phyloP scores from a whole-genome alignment of 2,113 vertebrate species.

The Neodontobutis hainanensis region DNA sequence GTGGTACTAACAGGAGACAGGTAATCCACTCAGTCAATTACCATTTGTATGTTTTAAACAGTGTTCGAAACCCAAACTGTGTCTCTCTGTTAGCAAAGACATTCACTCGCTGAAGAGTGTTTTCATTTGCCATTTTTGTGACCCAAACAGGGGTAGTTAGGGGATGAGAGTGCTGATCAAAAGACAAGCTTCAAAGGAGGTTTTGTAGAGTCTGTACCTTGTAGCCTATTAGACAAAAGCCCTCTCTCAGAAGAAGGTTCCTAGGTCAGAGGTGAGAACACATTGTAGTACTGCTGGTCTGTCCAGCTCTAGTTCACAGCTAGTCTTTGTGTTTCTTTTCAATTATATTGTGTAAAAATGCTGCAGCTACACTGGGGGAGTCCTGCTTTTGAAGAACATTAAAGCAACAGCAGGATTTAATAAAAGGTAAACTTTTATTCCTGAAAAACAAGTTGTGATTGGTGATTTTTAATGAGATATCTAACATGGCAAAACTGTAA shows the following conservation, averaged over 20 bases:
- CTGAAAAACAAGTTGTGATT: conserved; percentile 3
- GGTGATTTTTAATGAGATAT: conserved; percentile 5
- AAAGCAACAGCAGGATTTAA: background rate
- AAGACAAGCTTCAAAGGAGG: conserved; percentile 78
- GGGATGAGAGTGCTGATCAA: conserved; percentile 72
- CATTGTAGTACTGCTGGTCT: conserved; percentile 46
- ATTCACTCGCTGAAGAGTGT: conserved; percentile 50
- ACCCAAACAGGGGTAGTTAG: conserved; percentile 53
- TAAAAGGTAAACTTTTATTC: conserved; percentile 9
- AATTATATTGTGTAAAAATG: conserved; percentile 25
- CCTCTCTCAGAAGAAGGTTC: conserved; percentile 70
- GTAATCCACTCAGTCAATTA: conserved; percentile 38
- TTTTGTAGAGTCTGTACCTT: conserved; percentile 55
- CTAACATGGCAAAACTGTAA: conserved; percentile 24
- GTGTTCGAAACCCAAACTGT: conserved; percentile 44
- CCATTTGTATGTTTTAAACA: conserved; percentile 20
- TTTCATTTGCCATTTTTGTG: conserved; percentile 56
- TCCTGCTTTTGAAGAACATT: background rate
- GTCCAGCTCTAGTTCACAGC: conserved; percentile 38
- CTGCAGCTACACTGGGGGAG: background rate
- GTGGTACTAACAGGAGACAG: conserved; percentile 30
- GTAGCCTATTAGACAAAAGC: conserved; percentile 63
- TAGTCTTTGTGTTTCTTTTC: conserved; percentile 44
- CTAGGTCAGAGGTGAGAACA: conserved; percentile 71
- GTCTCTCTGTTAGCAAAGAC: conserved; percentile 46